phyloP scores from a whole-genome alignment of 2,797 vertebrate species.

The Schizopygopsis pylzovi region DNA sequence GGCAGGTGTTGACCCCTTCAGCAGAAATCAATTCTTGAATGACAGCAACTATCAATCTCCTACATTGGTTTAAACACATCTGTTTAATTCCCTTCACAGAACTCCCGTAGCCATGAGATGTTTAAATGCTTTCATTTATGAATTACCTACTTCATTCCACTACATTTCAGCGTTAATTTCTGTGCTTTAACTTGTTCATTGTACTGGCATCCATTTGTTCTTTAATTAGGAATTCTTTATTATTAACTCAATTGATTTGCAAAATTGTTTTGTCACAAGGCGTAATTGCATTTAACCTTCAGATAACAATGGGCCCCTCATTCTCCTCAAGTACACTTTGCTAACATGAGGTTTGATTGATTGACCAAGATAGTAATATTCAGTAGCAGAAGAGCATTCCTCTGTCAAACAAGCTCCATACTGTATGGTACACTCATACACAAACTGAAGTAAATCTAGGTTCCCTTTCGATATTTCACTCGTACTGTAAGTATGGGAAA shows the following conservation, averaged over 20 bases:
- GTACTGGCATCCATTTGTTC: background rate
- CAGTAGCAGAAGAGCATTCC: background rate
- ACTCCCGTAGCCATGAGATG: background rate
- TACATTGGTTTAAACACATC: conserved; percentile 5
- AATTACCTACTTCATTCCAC: background rate
- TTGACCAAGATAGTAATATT: background rate
- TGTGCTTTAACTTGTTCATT: conserved; percentile 5
- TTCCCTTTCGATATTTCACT: background rate
- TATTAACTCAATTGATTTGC: background rate
- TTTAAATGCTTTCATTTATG: background rate
- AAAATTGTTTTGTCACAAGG: background rate
- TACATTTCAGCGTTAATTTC: background rate
- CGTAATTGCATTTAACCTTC: background rate
- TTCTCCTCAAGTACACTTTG: background rate
- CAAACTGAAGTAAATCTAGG: background rate
- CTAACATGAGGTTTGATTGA: background rate
- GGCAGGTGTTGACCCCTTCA: conserved; percentile 29
- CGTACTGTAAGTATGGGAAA: too few species aligned
- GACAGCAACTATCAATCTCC: conserved; percentile 28
- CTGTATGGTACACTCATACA: background rate
- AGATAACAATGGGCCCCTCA: background rate
- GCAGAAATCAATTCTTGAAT: conserved; percentile 28
- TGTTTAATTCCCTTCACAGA: background rate
- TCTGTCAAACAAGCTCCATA: background rate
- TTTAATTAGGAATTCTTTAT: conserved; percentile 6